Evolutionary conservation across 1,140 invertebrate species (phyloP), one percentile per base, ranked within the genome.

Genomic region (Tetramorium simillimum): DNA sequence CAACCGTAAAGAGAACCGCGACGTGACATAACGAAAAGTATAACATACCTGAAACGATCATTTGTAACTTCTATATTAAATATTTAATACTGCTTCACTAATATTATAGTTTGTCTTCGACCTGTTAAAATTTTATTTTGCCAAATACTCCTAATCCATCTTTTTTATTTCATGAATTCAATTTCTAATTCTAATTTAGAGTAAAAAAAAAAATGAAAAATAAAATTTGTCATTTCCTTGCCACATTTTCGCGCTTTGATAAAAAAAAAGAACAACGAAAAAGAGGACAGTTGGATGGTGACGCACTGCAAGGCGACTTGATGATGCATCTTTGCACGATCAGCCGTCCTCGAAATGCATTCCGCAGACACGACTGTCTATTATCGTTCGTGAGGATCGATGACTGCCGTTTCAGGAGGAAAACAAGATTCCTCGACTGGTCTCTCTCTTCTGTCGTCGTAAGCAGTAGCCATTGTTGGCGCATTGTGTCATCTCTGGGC

Each of bases 401-500:
- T 24, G 24, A 16, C 40, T 77, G 6, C 9, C 7, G 37, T 73
- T 75, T 60, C 28, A 60, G 37, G 85, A 53, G 21, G 18, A 76
- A 84, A 84, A 84, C 40, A 84, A 75, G 18, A 49, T 46, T 40
- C 80, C 3, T 18, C 33, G 18, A 60, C 56, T 53, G 1, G n/a
- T 56, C 69, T 60, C 51, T 73, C 14, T 49, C 28, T 81, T 0
- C 33, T 46, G 53, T 69, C n/a, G 28, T 12, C 43, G 62, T 86
- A 76, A 86, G 86, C 81, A 86, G 51, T 72, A 81, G 40, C 58
- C 89, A 90, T 90, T 90, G 76, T 81, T 88, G 58, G 70, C 75
- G 78, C 82, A 77, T 90, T 90, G 89, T 91, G 89, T 91, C 89
- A 91, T 91, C 89, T 75, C 53, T 91, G 89, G 89, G 89, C 89